Conservation (phyloP, 2,113 vertebrate species). For the Chiloscyllium plagiosum region DNA sequence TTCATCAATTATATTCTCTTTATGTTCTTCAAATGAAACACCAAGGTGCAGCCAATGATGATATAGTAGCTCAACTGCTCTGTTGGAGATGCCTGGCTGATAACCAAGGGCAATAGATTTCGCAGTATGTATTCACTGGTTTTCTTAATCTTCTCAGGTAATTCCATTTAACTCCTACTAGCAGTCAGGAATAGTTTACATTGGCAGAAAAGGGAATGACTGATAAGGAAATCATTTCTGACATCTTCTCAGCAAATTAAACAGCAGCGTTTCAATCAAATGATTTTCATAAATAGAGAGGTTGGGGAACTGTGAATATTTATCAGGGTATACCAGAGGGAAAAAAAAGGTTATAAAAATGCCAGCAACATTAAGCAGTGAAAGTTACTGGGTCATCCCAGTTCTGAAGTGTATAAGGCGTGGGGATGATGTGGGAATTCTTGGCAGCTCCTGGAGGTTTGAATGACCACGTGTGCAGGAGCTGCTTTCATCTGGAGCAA, state of each 20-base stretch:
- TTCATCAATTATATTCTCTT: slow-evolving; percentile 6
- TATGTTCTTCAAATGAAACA: background rate
- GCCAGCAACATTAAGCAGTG: too few species aligned
- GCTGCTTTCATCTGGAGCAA: too few species aligned
- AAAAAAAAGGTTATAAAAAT: too few species aligned
- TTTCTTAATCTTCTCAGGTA: background rate
- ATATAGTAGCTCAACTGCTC: background rate
- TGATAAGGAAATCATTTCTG: background rate
- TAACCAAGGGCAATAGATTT: background rate
- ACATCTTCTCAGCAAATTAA: background rate
- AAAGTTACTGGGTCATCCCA: too few species aligned
- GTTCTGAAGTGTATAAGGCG: too few species aligned
- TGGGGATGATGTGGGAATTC: too few species aligned
- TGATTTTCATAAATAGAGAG: background rate
- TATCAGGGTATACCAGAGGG: background rate
- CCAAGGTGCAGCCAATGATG: background rate
- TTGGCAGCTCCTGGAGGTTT: too few species aligned
- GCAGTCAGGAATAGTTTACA: background rate
- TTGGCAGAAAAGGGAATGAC: background rate
- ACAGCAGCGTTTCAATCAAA: background rate
- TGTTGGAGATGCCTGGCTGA: background rate
- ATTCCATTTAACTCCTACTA: background rate
- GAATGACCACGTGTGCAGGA: too few species aligned
- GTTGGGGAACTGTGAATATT: background rate
- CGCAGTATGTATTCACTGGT: background rate